These are phyloP conservation scores for Amazona vittata DNA, from an alignment of 2,113 vertebrate genomes.

Conservation along the genomic window DNA sequence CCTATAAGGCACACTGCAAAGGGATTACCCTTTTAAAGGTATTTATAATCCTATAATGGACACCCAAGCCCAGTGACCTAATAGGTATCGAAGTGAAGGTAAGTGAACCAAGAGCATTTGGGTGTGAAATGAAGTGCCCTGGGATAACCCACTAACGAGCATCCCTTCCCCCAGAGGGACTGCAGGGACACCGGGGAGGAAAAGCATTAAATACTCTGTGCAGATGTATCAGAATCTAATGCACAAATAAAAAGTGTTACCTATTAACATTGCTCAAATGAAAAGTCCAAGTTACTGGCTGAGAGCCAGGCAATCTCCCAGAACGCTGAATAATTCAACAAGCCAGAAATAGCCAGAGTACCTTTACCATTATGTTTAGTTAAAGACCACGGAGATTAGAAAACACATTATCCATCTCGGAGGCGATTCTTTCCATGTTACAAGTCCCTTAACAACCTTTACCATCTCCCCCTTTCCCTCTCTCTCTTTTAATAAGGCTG, in stretches of 20 bases:
- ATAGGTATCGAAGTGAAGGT: neutral
- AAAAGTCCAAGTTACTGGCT: conserved; percentile 31
- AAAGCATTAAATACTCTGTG: neutral
- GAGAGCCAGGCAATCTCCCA: conserved; percentile 48
- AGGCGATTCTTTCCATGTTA: conserved; percentile 70
- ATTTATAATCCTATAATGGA: conserved; percentile 71
- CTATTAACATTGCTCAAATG: conserved; percentile 15
- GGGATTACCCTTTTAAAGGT: conserved; percentile 68
- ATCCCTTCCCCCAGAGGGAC: neutral
- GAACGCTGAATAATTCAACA: conserved; percentile 75
- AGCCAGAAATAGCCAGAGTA: conserved; percentile 66
- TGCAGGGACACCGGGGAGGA: neutral
- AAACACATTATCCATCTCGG: conserved; percentile 75
- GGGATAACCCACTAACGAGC: conserved; percentile 43
- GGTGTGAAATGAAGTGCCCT: conserved; percentile 56
- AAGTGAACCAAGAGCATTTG: conserved; percentile 19
- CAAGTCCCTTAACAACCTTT: conserved; percentile 81
- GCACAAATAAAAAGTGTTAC: neutral
- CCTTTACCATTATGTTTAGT: conserved; percentile 76
- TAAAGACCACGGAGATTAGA: conserved; percentile 81
- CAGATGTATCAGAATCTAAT: neutral
- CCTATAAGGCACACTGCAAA: conserved; percentile 59
- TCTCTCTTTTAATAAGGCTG: conserved; percentile 83
- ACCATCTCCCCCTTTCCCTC: conserved; percentile 60
- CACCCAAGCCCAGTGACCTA: conserved; percentile 52